Conservation (phyloP, 2,797 vertebrate species). For the Smutsia temminckii region DNA sequence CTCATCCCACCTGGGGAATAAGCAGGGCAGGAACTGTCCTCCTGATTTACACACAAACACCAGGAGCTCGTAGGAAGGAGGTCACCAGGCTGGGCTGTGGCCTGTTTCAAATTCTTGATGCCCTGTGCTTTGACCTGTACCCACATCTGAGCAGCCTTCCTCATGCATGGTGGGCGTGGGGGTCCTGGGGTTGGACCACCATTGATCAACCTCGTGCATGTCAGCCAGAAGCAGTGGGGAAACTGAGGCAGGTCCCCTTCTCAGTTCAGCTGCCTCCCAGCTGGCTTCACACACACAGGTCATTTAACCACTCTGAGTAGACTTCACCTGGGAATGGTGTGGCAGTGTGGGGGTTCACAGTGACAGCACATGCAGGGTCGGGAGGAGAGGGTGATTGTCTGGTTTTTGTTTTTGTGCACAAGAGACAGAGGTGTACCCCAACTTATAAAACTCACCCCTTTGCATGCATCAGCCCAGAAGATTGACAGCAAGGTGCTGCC, state of each 20-base stretch:
- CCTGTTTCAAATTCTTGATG: accelerated
- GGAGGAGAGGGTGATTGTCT: accelerated
- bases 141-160: not conserved
- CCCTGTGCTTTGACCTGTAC: accelerated
- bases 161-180: accelerated
- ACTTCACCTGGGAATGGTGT: accelerated
- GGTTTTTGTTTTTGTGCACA: not conserved
- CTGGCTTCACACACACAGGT: not conserved
- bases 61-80: accelerated
- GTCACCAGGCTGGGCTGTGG: not conserved
- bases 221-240: accelerated
- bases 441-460: not conserved
- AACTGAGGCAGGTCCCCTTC: not conserved
- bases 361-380: accelerated
- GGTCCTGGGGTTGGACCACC: not conserved
- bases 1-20: too few species aligned
- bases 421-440: not conserved
- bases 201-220: accelerated
- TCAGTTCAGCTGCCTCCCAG: not conserved
- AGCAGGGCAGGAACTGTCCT: not conserved
- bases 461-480: not conserved
- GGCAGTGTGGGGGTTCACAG: not conserved
- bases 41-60: accelerated
- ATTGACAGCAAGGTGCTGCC: not conserved
- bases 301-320: accelerated